Conservation (phyloP, 2,797 vertebrate species). For the Enteromius viviparus region DNA sequence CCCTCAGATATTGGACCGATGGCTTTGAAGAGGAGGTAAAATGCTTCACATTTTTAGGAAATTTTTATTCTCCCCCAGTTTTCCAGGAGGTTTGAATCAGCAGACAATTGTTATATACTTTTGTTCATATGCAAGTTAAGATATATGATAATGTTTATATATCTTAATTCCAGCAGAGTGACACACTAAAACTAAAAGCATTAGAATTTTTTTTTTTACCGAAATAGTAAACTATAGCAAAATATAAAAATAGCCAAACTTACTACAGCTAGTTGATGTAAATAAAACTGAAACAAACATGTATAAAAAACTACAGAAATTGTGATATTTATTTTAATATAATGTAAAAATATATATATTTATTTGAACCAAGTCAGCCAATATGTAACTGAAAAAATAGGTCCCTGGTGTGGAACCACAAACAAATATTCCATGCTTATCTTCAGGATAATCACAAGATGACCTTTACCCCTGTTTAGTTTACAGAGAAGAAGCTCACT, state of each 20-base stretch:
- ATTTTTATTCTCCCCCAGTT: neutral
- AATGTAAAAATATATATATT: too few species aligned
- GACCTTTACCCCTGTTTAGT: neutral
- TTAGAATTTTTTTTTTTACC: neutral
- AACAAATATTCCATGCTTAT: neutral
- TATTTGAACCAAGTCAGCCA: too few species aligned
- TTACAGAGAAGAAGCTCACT: neutral
- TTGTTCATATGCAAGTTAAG: neutral
- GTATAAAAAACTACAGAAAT: too few species aligned
- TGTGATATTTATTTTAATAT: too few species aligned
- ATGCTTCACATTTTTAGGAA: neutral
- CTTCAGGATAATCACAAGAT: neutral
- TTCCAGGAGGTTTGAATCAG: neutral
- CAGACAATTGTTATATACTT: neutral
- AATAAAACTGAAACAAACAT: too few species aligned
- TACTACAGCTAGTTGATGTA: too few species aligned
- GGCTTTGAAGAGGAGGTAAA: neutral
- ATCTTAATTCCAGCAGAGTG: neutral
- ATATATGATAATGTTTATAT: neutral
- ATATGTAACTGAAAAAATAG: too few species aligned
- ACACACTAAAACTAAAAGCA: neutral
- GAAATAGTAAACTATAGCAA: neutral
- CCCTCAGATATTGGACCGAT: neutral
- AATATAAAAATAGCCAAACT: too few species aligned
- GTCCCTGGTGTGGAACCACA: neutral